Percentiles rank a stretch among this genome's conserved stretches.
Conservation (phyloP, 2,797 vertebrate species). For the Coranthus polyacanthus region DNA sequence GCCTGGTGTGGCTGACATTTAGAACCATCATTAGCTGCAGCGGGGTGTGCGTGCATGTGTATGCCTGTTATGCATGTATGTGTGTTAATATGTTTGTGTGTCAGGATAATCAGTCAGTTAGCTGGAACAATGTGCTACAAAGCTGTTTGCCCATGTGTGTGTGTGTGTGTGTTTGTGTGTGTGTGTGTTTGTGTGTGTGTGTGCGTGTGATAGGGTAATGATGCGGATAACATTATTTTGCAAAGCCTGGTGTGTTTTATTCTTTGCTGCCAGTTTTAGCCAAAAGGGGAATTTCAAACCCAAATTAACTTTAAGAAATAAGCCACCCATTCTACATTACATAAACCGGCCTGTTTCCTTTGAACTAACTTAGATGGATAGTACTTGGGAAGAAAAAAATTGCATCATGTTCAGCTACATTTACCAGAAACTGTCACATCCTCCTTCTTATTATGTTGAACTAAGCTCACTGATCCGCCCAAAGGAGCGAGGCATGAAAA, state of each 20-base stretch:
- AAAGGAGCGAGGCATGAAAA: constrained; percentile 3
- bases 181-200: background rate
- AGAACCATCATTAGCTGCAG: constrained; percentile 71
- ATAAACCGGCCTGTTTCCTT: constrained; percentile 33
- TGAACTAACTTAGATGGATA: constrained; percentile 39
- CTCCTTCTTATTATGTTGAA: constrained; percentile 16
- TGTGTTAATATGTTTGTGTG: constrained; percentile 60
- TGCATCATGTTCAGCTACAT: constrained; percentile 28
- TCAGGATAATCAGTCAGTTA: constrained; percentile 68
- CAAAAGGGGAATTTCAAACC: constrained; percentile 40
- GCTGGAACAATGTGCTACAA: constrained; percentile 60
- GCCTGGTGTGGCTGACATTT: constrained; percentile 78
- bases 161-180: background rate
- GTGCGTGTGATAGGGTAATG: constrained; percentile 41
- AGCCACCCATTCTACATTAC: constrained; percentile 28
- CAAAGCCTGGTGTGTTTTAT: constrained; percentile 57
- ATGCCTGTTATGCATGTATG: constrained; percentile 17
- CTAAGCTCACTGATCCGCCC: constrained; percentile 10
- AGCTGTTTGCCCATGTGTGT: constrained; percentile 41
- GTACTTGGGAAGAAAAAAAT: constrained; percentile 17
- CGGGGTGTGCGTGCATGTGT: constrained; percentile 30
- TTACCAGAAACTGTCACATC: constrained; percentile 26
- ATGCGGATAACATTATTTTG: constrained; percentile 56
- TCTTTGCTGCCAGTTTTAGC: constrained; percentile 41
- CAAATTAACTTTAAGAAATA: constrained; percentile 56